Percentiles rank a stretch among this genome's conserved stretches.
phyloP scores from a whole-genome alignment of 2,113 vertebrate genomes.

The Tragulus kanchil region DNA sequence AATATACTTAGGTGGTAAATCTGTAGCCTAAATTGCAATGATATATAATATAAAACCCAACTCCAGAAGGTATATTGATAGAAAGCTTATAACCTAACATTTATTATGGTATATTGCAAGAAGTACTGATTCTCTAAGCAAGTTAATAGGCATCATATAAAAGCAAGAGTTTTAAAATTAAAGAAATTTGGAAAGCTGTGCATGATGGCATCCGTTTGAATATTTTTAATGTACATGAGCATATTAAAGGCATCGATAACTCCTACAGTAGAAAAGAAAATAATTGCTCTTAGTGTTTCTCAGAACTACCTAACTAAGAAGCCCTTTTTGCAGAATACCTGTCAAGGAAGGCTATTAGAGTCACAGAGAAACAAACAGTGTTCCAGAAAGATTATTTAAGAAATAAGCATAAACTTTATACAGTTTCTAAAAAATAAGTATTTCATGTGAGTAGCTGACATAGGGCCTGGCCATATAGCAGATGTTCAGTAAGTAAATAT shows the following conservation, averaged over 20 bases:
- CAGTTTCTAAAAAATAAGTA: constrained; percentile 50
- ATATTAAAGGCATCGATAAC: constrained; percentile 49
- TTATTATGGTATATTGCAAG: constrained; percentile 24
- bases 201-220: neutral
- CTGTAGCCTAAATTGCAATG: constrained; percentile 49
- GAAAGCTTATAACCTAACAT: constrained; percentile 37
- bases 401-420: constrained; percentile 30
- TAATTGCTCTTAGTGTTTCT: constrained; percentile 19
- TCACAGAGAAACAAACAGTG: constrained; percentile 33
- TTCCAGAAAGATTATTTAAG: constrained; percentile 10
- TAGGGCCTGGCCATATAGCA: neutral
- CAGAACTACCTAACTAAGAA: neutral
- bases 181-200: constrained; percentile 28
- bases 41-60: constrained; percentile 53
- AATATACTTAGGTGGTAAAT: constrained; percentile 19
- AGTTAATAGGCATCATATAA: constrained; percentile 31
- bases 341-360: neutral
- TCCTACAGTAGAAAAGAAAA: constrained; percentile 18
- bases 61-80: neutral
- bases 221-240: constrained; percentile 10
- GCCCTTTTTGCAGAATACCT: neutral
- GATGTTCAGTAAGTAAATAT: constrained; percentile 7
- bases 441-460: constrained; percentile 43
- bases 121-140: constrained; percentile 17
- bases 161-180: constrained; percentile 46